Evolutionary conservation across 1,140 invertebrate species (phyloP), one percentile per base, ranked within the genome.

Genomic region (Megalopta genalis): DNA sequence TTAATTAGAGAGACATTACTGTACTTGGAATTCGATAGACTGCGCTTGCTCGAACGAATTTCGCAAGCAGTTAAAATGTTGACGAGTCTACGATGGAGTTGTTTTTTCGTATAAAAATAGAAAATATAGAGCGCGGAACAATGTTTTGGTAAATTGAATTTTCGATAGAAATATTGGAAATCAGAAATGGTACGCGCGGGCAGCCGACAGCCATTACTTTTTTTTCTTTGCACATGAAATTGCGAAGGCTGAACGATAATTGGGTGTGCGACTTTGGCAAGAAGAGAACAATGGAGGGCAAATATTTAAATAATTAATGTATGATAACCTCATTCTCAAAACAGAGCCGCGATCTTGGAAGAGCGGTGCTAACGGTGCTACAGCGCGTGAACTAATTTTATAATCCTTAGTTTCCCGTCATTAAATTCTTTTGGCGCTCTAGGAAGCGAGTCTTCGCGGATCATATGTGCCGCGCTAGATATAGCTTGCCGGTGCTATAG

Each of bases 271-370:
- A 57, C 8, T 57, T 57, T n/a, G n/a, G 6, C 5, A 57, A 57
- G 8, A n/a, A 0, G 5, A 57, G 54, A 57, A 57, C 54, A 57
- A 57, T 23, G 18, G 54, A 7, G 21, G 21, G n/a, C 54, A 57
- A 57, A 57, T 57, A 57, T n/a, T 57, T 57, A 57, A n/a, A n/a
- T 57, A 57, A 57, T 57, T 57, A 57, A 57, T 57, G 21, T n/a
- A n/a, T 9, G 54, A 57, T n/a, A 57, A 57, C 54, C 54, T n/a
- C 0, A n/a, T 57, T 57, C 54, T 57, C 54, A 57, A 57, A 57
- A 23, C 8, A 2, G 18, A 21, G 3, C 7, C 18, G 54, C n/a
- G 54, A 57, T 23, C 49, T 54, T 57, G 54, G 6, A 57, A 57
- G 54, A 57, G 8, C n/a, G n/a, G 5, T n/a, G 7, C 8, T 57